These are phyloP conservation scores for Pachliopta kotzebuea DNA, from an alignment of 2,888 invertebrate genomes.

Conservation along the genomic window DNA sequence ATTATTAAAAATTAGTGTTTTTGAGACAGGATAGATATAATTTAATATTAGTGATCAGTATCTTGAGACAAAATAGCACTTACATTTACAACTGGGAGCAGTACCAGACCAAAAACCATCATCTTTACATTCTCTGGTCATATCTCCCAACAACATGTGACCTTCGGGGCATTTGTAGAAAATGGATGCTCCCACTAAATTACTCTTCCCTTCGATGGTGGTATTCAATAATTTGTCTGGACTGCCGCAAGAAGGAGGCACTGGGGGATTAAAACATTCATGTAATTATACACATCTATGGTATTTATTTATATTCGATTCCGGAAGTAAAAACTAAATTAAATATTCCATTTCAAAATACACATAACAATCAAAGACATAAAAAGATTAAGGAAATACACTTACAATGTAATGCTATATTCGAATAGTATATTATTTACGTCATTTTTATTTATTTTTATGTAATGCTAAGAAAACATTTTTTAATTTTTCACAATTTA, in stretches of 20 bases:
- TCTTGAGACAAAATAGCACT: constrained; percentile 46
- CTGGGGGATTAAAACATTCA: constrained; percentile 71
- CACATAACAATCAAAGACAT: no score
- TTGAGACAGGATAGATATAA: not conserved
- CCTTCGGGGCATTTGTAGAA: constrained; percentile 91
- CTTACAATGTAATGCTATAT: no score
- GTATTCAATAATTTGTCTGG: constrained; percentile 92
- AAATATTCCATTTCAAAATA: no score
- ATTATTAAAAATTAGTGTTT: no score
- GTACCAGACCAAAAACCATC: constrained; percentile 92
- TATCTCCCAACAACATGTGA: constrained; percentile 87
- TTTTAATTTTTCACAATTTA: not conserved
- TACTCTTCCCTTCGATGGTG: constrained; percentile 86
- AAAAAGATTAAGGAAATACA: no score
- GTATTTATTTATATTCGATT: not conserved
- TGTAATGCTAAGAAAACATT: no score
- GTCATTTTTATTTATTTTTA: no score
- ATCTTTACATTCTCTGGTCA: constrained; percentile 83
- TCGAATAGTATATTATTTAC: no score
- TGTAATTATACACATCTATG: no score
- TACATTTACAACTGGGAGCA: constrained; percentile 93
- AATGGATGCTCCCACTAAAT: constrained; percentile 85
- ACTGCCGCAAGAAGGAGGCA: constrained; percentile 92
- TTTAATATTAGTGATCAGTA: not conserved
- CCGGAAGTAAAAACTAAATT: no score